phyloP scores from a whole-genome alignment of 2,888 invertebrate species.

The Branchellion lobata region DNA sequence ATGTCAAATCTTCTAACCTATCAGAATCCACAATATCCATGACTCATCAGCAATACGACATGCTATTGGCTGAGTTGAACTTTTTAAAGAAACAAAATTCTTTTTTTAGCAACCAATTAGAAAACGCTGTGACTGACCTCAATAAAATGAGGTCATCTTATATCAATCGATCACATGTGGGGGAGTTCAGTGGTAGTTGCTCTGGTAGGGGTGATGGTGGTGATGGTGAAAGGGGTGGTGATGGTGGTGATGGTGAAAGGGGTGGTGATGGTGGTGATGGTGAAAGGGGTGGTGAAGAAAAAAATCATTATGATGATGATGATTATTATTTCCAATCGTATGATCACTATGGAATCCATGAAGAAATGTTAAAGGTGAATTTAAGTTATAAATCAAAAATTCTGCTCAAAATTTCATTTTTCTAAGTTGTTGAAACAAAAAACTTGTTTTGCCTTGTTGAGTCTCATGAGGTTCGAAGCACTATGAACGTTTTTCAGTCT shows the following conservation, averaged over 20 bases:
- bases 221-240: neutral
- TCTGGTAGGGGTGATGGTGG: neutral
- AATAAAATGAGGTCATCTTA: slow-evolving; percentile 4
- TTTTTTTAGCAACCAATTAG: neutral
- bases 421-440: too few species aligned
- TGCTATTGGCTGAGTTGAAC: neutral
- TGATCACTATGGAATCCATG: slow-evolving; percentile 86
- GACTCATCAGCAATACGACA: neutral
- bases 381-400: too few species aligned
- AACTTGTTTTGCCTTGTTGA: too few species aligned
- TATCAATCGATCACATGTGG: neutral
- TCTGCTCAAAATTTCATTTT: too few species aligned
- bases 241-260: slow-evolving; percentile 3
- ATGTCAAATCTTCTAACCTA: too few species aligned
- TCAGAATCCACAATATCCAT: neutral
- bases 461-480: too few species aligned
- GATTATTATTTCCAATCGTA: slow-evolving; percentile 72
- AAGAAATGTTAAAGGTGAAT: slow-evolving; percentile 79
- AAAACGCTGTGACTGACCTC: neutral
- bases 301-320: slow-evolving; percentile 66
- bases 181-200: neutral
- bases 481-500: too few species aligned
- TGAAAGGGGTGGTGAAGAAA: neutral
- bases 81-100: neutral
- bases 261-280: neutral